A percentile compares a stretch with the other conserved stretches of the same genome.
Evolutionary conservation across 2,888 invertebrate species (phyloP).

Genomic region (Callyntrura guangdongensis): DNA sequence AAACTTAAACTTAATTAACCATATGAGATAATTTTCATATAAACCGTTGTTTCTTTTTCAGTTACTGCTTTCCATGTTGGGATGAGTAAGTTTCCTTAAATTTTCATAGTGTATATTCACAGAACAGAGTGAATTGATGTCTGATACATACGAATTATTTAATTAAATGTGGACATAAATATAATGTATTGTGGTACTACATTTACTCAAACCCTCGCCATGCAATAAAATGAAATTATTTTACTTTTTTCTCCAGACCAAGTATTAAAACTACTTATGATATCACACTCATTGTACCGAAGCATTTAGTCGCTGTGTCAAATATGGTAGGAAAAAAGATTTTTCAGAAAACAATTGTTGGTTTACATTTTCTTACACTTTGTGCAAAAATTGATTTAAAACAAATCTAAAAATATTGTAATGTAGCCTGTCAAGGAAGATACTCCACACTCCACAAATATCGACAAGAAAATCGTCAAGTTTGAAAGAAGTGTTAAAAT

Average conservation of each 20-base stretch:
- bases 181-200: too few species aligned
- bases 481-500: conserved; percentile 89
- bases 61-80: conserved; percentile 75
- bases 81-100: conserved; percentile 73
- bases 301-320: conserved; percentile 94
- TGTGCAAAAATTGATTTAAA: too few species aligned
- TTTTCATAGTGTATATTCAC: background rate
- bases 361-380: too few species aligned
- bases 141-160: too few species aligned
- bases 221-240: too few species aligned
- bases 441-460: conserved; percentile 85
- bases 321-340: conserved; percentile 91
- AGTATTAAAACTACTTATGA: conserved; percentile 98
- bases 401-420: too few species aligned
- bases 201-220: too few species aligned
- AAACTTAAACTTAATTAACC: background rate
- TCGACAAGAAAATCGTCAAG: conserved; percentile 88
- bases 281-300: conserved; percentile 94
- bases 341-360: too few species aligned
- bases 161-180: too few species aligned
- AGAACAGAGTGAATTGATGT: background rate
- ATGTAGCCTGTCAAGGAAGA: conserved; percentile 86
- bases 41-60: conserved; percentile 46
- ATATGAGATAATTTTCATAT: background rate
- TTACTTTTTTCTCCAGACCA: conserved; percentile 97